phyloP scores from a whole-genome alignment of 2,888 invertebrate species.

The Meloe dianella region DNA sequence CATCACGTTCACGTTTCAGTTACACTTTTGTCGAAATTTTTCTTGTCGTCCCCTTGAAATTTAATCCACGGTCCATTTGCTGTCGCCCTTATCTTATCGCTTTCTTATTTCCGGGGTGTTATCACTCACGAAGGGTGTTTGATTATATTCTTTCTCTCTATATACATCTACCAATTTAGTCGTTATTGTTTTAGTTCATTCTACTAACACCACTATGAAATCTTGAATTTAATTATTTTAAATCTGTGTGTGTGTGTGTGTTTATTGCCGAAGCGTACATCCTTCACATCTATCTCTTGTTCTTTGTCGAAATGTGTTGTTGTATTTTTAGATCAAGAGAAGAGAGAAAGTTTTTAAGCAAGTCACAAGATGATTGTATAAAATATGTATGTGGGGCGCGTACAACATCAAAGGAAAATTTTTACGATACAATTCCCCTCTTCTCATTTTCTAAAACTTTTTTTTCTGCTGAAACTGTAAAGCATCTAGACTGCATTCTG shows the following conservation, averaged over 20 bases:
- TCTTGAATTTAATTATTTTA: constrained; percentile 43
- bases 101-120: constrained; percentile 47
- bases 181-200: not conserved
- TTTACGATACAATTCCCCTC: constrained; percentile 21
- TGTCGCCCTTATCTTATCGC: constrained; percentile 43
- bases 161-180: constrained; percentile 27
- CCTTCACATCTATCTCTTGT: constrained; percentile 16
- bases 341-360: constrained; percentile 28
- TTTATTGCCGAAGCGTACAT: constrained; percentile 34
- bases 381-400: constrained; percentile 35
- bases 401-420: constrained; percentile 28
- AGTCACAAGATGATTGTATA: constrained; percentile 35
- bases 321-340: constrained; percentile 36
- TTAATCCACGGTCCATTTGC: constrained; percentile 47
- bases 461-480: not conserved
- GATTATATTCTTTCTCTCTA: constrained; percentile 31
- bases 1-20: constrained; percentile 6
- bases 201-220: not conserved
- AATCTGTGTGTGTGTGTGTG: constrained; percentile 33
- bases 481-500: not conserved
- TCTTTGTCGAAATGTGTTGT: constrained; percentile 13
- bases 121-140: constrained; percentile 33
- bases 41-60: constrained; percentile 33
- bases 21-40: constrained; percentile 28
- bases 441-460: constrained; percentile 1